Evolutionary conservation across 2,797 vertebrate species (phyloP).

Genomic region (Oryzias dopingdopingensis): DNA sequence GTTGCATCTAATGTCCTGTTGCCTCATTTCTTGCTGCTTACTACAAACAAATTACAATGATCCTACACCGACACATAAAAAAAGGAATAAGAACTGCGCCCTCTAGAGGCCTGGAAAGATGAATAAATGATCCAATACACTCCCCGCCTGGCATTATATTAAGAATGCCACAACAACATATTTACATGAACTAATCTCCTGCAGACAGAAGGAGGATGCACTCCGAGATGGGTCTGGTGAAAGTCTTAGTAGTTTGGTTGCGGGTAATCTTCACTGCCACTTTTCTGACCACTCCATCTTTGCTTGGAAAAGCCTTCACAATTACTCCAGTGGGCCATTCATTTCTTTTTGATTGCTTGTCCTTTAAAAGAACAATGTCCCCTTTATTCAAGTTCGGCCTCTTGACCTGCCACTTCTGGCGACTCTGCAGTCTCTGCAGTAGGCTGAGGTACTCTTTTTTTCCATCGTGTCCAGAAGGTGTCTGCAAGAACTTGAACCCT

Average conservation of each 20-base stretch:
- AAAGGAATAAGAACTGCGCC: too few species aligned
- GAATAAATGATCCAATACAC: too few species aligned
- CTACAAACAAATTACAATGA: too few species aligned
- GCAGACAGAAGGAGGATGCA: constrained; percentile 1
- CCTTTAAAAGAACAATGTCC: constrained; percentile 5
- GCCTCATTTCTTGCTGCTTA: too few species aligned
- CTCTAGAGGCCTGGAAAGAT: too few species aligned
- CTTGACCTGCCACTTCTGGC: background rate
- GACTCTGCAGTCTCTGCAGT: background rate
- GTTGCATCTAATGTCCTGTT: too few species aligned
- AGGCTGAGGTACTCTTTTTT: constrained; percentile 4
- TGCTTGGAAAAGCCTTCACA: background rate
- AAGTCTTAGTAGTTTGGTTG: background rate
- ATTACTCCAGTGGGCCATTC: constrained; percentile 3
- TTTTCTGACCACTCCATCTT: constrained; percentile 10
- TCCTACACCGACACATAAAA: too few species aligned
- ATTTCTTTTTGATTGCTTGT: constrained; percentile 8
- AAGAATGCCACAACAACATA: constrained; percentile 1
- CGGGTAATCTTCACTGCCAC: background rate
- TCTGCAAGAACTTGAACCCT: background rate
- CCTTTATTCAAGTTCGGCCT: constrained; percentile 7
- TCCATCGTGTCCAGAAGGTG: background rate
- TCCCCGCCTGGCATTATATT: background rate
- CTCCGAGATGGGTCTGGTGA: constrained; percentile 5
- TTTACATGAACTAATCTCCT: background rate